Evolutionary conservation across 1,140 invertebrate species (phyloP).

Genomic region (Lineus longissimus): DNA sequence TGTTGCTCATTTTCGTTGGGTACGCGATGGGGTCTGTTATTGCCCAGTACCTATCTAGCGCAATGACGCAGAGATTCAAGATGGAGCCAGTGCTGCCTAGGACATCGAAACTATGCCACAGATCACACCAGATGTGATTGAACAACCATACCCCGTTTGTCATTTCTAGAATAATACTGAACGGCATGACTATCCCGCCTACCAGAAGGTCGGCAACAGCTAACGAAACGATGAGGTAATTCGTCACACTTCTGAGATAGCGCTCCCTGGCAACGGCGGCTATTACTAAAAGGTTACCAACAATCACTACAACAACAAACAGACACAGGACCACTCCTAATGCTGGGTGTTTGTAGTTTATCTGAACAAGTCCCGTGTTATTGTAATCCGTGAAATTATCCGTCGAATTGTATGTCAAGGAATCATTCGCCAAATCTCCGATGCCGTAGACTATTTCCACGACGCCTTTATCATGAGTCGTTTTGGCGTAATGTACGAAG

Average conservation of each 20-base stretch:
- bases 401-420: too few relatives aligned
- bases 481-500: too few relatives aligned
- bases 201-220: conserved; percentile 98
- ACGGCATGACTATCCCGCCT: conserved; percentile 90
- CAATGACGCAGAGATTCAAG: conserved; percentile 92
- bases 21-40: conserved; percentile 98
- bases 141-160: conserved; percentile 76
- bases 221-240: conserved; percentile 95
- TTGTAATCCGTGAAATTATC: too few relatives aligned
- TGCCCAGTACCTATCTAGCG: conserved; percentile 69
- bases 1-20: conserved; percentile 81
- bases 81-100: conserved; percentile 96
- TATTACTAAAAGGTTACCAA: conserved; percentile 90
- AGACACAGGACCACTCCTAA: conserved; percentile 35
- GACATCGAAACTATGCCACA: conserved; percentile 96
- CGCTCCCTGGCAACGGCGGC: conserved; percentile 93
- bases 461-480: too few relatives aligned
- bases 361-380: too few relatives aligned
- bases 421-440: too few relatives aligned
- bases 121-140: conserved; percentile 83
- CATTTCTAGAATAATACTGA: conserved; percentile 90
- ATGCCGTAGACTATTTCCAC: too few relatives aligned
- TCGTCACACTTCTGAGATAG: conserved; percentile 93
- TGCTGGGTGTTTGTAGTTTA: conserved; percentile 24
- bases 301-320: conserved; percentile 78